Base-by-base conservation (phyloP, 2,888 invertebrate genomes). In the Xiphydria camelus region DNA sequence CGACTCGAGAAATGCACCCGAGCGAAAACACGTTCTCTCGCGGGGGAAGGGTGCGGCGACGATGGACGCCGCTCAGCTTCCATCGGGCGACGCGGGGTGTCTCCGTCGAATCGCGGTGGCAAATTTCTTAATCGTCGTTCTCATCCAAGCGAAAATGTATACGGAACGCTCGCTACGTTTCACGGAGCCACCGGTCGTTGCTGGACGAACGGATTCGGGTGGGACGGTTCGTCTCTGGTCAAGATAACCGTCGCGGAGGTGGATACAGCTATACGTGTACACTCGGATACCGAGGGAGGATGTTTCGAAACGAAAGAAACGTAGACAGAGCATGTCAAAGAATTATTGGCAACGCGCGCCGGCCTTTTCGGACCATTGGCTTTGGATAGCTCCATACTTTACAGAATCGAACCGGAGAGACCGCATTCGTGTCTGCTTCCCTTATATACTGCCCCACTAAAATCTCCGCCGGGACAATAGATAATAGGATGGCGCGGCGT, bases 341-440 rank as follows among this genome's bases (percentile, higher is more conserved):
- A 73, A 62, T 73, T 72, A 72, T 70, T 62, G 70, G 68, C 72
- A 72, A 74, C 73, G 70, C 70, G 64, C 40, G 57, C 54, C 57
- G 54, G 55, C 44, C 58, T 69, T 68, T 59, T 57, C 70, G 67
- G 71, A 43, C 66, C 74, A 73, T 75, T 74, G 68, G 53, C 47
- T 68, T 64, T 70, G n/a, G 73, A 74, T 75, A 70, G 73, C 69
- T 70, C 73, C 72, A 71, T 74, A 73, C 70, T 66, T 75, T 64
- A 73, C 69, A 55, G 59, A 70, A 69, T 72, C 72, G 70, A 64
- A 64, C 57, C 57, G 61, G 41, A 61, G n/a, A n/a, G 61, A 63
- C 63, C 61, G 55, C 62, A 66, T 63, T 66, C 61, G 60, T 57
- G 62, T 62, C 59, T 55, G 47, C 55, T 31, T 51, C 41, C 26